Evolutionary conservation across 2,113 vertebrate genomes (phyloP).

Genomic region (Thalassarche chlororhynchos): DNA sequence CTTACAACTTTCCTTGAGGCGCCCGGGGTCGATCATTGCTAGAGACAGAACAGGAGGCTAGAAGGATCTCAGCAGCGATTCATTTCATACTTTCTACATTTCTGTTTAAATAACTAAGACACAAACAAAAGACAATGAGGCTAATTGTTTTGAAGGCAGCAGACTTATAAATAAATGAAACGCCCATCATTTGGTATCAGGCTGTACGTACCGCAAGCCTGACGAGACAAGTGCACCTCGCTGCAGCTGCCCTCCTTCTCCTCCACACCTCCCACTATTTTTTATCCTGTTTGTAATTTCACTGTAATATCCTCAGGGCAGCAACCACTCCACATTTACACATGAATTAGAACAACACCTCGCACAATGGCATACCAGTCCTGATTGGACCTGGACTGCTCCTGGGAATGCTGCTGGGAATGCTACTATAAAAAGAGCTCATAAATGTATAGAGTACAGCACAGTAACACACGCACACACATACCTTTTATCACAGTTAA

Average conservation of each 20-base stretch:
- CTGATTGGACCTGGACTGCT: constrained; percentile 52
- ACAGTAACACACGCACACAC: not conserved
- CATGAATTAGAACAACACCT: constrained; percentile 62
- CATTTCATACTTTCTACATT: not conserved
- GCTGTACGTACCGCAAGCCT: not conserved
- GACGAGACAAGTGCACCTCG: not conserved
- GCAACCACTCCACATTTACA: constrained; percentile 57
- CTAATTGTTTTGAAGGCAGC: constrained; percentile 7
- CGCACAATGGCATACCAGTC: constrained; percentile 38
- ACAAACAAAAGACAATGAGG: not conserved
- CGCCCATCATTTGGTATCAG: not conserved
- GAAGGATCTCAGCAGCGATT: not conserved
- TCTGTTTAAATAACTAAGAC: not conserved
- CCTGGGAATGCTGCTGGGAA: constrained; percentile 46
- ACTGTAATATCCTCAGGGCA: constrained; percentile 50
- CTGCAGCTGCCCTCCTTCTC: not conserved
- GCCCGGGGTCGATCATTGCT: not conserved
- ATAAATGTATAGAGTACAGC: constrained; percentile 1
- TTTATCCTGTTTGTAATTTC: constrained; percentile 48
- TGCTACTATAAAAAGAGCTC: constrained; percentile 45
- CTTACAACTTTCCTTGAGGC: constrained; percentile 6
- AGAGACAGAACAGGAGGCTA: not conserved
- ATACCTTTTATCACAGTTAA: not conserved
- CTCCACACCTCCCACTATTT: not conserved
- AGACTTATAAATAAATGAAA: not conserved